Base-by-base conservation (phyloP, 2,797 vertebrate species). In the Otolemur crassicaudatus region DNA sequence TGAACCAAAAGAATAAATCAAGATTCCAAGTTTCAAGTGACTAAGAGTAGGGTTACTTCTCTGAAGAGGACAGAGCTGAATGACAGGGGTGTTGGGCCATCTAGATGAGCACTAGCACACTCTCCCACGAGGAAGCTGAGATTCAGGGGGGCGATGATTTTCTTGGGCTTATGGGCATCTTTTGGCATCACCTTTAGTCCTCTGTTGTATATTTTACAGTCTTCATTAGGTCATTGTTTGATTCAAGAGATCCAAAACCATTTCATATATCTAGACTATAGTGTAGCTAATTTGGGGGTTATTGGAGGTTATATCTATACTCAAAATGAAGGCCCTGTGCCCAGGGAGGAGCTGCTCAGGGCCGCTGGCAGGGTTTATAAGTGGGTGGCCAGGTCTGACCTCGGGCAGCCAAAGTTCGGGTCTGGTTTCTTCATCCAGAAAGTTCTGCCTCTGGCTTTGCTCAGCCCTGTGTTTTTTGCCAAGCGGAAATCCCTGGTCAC, bases 401-500 rank as follows among this genome's bases (percentile, higher is more conserved):
- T 63, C 6, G 4, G 84, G 60, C 46, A 25, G 82, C 61, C 65
- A 27, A 23, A 58, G 87, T 34, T 73, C 7, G 0, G 40, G 34
- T 53, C 86, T 84, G 65, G 19, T 49, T 90, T 79, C 65, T 86
- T 65, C 25, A 2, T 49, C 65, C 53, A 70, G 13, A 7, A 40
- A 58, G 27, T n/a, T 22, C 46, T 7, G 46, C 61, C 61, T 20
- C 63, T 65, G 67, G 37, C 72, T 56, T 40, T 76, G 58, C 69
- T 60, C 75, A 34, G 90, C 75, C 58, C 31, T 25, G 19, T 70
- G 31, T 0, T 77, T 53, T 31, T n/a, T 11, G 31, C 87, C 94
- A 81, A 72, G 70, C 9, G 7, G 97, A 93, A 91, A 88, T 67
- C 95, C 93, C 73, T 77, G 65, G 65, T 77, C 96, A 84, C 87